These are phyloP conservation scores for Loris lydekkerianus DNA, from an alignment of 2,797 vertebrate genomes.

Conservation along the genomic window DNA sequence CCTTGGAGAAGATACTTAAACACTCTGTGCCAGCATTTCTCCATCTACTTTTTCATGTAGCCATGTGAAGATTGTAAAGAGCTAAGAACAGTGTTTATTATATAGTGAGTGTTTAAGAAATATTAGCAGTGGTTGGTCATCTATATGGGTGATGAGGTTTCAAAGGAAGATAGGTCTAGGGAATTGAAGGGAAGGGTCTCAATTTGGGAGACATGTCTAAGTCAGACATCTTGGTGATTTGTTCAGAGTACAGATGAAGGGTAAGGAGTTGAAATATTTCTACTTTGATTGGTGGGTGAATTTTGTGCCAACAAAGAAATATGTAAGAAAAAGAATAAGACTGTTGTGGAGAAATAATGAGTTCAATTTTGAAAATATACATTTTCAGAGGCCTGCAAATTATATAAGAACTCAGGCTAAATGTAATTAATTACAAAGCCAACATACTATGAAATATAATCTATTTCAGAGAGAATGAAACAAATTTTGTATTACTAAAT, in stretches of 20 bases:
- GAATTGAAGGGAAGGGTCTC: not conserved
- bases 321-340: not conserved
- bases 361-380: not conserved
- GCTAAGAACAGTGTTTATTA: not conserved
- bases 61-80: not conserved
- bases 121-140: not conserved
- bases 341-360: not conserved
- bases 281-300: not conserved
- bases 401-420: not conserved
- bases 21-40: not conserved
- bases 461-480: slow-evolving; percentile 58
- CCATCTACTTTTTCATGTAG: not conserved
- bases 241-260: not conserved
- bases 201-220: not conserved
- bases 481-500: slow-evolving; percentile 47
- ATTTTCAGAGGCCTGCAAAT: slow-evolving; percentile 48
- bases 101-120: not conserved
- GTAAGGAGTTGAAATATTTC: not conserved
- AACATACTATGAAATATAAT: slow-evolving; percentile 35
- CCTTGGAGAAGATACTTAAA: not conserved
- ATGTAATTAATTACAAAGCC: slow-evolving; percentile 54
- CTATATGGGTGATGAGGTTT: not conserved
- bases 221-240: not conserved
- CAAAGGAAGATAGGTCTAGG: not conserved
- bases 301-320: not conserved